phyloP scores from a whole-genome alignment of 2,113 vertebrate species.

The Chascanopsetta lugubris region DNA sequence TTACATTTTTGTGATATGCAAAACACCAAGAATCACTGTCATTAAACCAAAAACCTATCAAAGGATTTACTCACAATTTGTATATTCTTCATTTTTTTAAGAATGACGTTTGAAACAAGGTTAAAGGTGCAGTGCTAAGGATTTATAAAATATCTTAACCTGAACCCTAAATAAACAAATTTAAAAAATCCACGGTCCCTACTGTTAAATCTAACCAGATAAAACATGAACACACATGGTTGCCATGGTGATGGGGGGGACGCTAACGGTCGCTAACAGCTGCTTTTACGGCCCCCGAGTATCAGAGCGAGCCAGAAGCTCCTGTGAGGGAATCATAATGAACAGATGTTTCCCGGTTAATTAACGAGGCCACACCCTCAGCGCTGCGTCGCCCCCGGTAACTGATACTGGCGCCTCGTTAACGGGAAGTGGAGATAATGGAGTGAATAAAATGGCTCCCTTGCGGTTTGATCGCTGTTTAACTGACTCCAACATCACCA shows the following conservation, averaged over 20 bases:
- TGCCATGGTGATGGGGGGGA: too few relatives aligned
- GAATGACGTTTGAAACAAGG: too few relatives aligned
- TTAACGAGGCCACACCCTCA: conserved; percentile 74
- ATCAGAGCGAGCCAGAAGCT: conserved; percentile 73
- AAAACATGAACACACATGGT: too few relatives aligned
- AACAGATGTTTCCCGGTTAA: conserved; percentile 74
- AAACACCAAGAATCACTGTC: too few relatives aligned
- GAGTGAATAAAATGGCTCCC: conserved; percentile 60
- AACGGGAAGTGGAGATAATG: conserved; percentile 66
- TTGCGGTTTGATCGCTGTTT: conserved; percentile 49
- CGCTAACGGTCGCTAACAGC: too few relatives aligned
- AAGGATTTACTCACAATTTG: conserved; percentile 8
- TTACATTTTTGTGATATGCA: neutral
- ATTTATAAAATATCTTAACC: too few relatives aligned
- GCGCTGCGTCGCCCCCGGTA: conserved; percentile 50
- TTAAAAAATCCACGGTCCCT: too few relatives aligned
- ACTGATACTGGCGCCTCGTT: conserved; percentile 68
- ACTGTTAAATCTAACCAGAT: too few relatives aligned
- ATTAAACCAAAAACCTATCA: too few relatives aligned
- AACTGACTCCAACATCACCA: neutral
- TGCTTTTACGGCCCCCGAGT: conserved; percentile 68
- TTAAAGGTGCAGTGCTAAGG: too few relatives aligned
- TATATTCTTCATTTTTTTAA: neutral
- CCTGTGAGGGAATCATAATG: conserved; percentile 69
- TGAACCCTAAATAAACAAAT: too few relatives aligned